phyloP scores from a whole-genome alignment of 1,140 invertebrate genomes.

The Antheraea mylitta region DNA sequence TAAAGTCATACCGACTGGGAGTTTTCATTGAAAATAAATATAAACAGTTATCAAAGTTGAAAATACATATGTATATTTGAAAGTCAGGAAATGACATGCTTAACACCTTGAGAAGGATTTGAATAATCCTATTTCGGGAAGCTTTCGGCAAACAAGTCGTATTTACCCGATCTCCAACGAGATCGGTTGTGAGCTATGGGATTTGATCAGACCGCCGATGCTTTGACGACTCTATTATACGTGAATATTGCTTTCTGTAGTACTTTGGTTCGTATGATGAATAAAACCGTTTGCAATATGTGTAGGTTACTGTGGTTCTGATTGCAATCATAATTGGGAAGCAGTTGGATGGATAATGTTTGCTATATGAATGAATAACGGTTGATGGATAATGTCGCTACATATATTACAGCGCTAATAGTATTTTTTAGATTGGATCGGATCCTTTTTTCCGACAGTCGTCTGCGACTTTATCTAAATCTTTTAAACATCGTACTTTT shows the following conservation, averaged over 20 bases:
- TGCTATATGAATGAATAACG: too few relatives aligned
- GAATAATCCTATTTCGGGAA: conserved; percentile 31
- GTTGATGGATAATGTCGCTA: background rate
- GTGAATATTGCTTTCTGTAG: background rate
- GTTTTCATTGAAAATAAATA: too few relatives aligned
- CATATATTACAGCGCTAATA: too few relatives aligned
- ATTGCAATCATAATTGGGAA: background rate
- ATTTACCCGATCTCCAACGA: conserved; percentile 25
- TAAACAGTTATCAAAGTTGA: too few relatives aligned
- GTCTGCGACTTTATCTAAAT: too few relatives aligned
- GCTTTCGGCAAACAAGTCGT: conserved; percentile 27
- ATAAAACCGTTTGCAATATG: background rate
- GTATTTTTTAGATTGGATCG: too few relatives aligned
- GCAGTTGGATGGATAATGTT: background rate
- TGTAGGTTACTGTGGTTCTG: background rate
- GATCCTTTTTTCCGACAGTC: too few relatives aligned
- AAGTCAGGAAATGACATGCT: conserved; percentile 15
- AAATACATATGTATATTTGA: background rate
- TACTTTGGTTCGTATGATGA: background rate
- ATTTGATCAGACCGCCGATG: conserved; percentile 17
- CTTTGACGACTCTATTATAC: conserved; percentile 10
- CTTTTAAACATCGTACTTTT: too few relatives aligned
- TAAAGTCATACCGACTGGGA: too few relatives aligned
- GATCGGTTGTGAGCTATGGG: conserved; percentile 21
- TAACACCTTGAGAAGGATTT: conserved; percentile 22